A percentile compares a stretch with the other conserved stretches of the same genome.
Conservation (phyloP, 2,113 vertebrate species). For the Rhadina sibilatrix region DNA sequence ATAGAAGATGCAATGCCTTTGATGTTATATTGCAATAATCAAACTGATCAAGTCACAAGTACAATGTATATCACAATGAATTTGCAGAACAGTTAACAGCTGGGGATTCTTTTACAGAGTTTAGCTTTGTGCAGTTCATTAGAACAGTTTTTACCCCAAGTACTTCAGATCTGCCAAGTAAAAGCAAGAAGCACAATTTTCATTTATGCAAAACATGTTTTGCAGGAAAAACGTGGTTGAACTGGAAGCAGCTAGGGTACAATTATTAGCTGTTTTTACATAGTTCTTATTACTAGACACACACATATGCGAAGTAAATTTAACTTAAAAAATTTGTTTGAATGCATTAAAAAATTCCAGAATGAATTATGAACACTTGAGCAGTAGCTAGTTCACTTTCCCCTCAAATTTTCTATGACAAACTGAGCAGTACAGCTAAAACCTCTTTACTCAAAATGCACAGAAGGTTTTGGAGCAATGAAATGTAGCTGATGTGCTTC, state of each 20-base stretch:
- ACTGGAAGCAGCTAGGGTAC: neutral
- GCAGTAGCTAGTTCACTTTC: neutral
- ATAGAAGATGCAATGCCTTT: neutral
- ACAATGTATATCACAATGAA: neutral
- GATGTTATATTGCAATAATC: neutral
- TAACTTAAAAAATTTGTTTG: neutral
- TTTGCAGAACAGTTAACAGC: neutral
- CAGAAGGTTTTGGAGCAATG: neutral
- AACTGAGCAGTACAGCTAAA: neutral
- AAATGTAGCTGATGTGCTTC: neutral
- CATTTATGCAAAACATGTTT: conserved; percentile 34
- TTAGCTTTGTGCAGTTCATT: neutral
- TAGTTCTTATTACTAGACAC: neutral
- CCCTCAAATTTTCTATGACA: neutral
- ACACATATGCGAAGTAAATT: neutral
- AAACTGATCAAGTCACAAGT: neutral
- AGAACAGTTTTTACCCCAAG: neutral
- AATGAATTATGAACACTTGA: neutral
- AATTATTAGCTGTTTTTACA: neutral
- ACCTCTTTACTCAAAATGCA: neutral
- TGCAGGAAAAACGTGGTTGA: neutral
- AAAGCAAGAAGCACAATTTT: conserved; percentile 35
- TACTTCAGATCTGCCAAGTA: conserved; percentile 43
- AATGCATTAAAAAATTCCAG: neutral
- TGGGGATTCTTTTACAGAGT: neutral